phyloP scores from a whole-genome alignment of 2,113 vertebrate species.

The Corythornis cristatus region DNA sequence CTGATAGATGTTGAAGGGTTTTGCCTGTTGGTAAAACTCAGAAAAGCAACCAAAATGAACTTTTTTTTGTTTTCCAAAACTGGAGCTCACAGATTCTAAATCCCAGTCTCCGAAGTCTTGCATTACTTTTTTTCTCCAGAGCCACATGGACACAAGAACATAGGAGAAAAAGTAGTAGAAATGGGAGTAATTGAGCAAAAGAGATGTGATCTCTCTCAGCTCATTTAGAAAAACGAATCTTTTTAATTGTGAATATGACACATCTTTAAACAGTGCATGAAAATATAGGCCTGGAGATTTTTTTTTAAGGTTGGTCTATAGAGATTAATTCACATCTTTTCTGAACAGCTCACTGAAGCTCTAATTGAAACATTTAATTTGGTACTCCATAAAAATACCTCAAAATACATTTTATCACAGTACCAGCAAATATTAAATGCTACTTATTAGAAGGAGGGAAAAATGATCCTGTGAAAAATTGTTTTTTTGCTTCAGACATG shows the following conservation, averaged over 20 bases:
- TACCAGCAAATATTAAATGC: conserved; percentile 47
- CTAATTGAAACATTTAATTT: conserved; percentile 69
- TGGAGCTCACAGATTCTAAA: not conserved
- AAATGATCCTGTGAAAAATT: conserved; percentile 44
- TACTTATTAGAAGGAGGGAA: conserved; percentile 28
- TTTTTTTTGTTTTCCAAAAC: not conserved
- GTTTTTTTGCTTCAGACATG: conserved; percentile 33
- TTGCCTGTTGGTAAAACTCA: not conserved
- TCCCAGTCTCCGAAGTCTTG: not conserved
- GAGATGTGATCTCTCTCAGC: conserved; percentile 23
- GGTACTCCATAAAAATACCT: conserved; percentile 51
- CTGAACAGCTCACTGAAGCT: conserved; percentile 31
- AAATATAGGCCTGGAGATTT: conserved; percentile 20
- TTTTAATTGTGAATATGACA: conserved; percentile 54
- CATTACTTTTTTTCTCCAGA: not conserved
- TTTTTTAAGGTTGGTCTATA: conserved; percentile 18
- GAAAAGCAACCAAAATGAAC: not conserved
- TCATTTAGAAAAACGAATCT: conserved; percentile 43
- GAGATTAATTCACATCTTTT: conserved; percentile 50
- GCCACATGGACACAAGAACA: not conserved
- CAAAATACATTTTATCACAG: not conserved
- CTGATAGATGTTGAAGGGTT: not conserved
- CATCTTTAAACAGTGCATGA: conserved; percentile 10
- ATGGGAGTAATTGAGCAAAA: conserved; percentile 50
- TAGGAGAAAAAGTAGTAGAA: not conserved